Base-by-base conservation (phyloP, 2,797 vertebrate genomes). In the Furcifer pardalis region DNA sequence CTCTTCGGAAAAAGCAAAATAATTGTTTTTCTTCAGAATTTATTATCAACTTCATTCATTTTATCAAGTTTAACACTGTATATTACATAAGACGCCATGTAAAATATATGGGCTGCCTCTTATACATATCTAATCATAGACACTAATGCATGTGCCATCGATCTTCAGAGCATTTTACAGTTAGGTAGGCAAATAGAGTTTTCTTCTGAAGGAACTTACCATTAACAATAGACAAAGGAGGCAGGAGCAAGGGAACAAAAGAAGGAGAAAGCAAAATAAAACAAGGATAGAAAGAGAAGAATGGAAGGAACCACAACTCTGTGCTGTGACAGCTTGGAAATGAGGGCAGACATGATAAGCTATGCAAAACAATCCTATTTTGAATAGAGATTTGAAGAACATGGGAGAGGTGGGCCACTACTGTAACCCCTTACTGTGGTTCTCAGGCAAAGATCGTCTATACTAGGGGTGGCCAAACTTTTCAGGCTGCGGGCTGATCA, bases 1-100 rank as follows among this genome's bases (percentile, higher is more conserved):
- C 73, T 82, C 0, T 77, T 72, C 60, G 75, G 86, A 81, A 77
- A 73, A 86, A 76, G 87, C 87, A 90, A 63, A n/a, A 7, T 73
- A 35, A 7, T 84, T 42, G 7, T 72, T n/a, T 63, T 79, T 62
- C 89, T 32, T 21, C 63, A 79, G 1, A 4, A 19, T 9, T 80
- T 77, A 65, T 23, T 46, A 85, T 46, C 15, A n/a, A 66, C 56
- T 79, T 44, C 30, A 85, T 60, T 72, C 40, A 69, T 4, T 78
- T 87, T 73, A 30, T 21, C 63, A 42, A 37, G 17, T 75, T 75
- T 12, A 37, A n/a, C 23, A 75, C 2, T 82, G 17, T 37, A 52
- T 35, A 30, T 35, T n/a, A 71, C 49, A 42, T 32, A 79, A 81
- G 63, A 79, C 23, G 49, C 37, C 27, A 42, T 52, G 44, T 27